Evolutionary conservation across 2,888 invertebrate species (phyloP), one percentile per base, ranked within the genome.

Genomic region (Agrochola litura): DNA sequence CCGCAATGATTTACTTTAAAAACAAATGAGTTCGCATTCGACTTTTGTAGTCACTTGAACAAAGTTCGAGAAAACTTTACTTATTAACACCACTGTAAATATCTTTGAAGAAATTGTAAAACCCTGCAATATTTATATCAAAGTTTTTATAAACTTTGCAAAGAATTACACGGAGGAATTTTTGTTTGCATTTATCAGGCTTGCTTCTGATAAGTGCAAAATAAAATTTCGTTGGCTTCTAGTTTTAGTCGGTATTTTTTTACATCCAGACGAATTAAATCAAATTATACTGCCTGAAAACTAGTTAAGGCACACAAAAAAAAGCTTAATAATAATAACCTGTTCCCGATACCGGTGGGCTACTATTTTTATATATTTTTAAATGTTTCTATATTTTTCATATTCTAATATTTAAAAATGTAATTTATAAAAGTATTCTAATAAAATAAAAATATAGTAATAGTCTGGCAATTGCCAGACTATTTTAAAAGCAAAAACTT

Each of bases 81-180:
- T 16, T 9, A 30, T 30, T 63, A 46, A 0, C 4, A 56, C n/a
- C 1, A 76, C 30, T 46, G 19, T 19, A 63, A 63, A 54, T 19
- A 19, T 58, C 1, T 49, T 37, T 56, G 19, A 46, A 54, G 9
- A 56, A 8, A 41, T 58, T 49, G 25, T 22, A 52, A 60, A 52
- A 43, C 22, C 46, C 22, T 49, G 25, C 10, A 46, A 69, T 56
- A 79, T 54, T 52, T 66, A 1, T 63, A 37, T 25, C 10, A 46
- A 79, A 54, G 63, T 64, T 64, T 46, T 71, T 30, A 56, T 52
- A 41, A 70, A 80, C 10, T 64, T 16, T n/a, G 30, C 63, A n/a
- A 71, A 64, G 9, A 52, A 46, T 52, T 43, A 22, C 14, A 30
- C 0, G 4, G 12, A 25, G 10, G 19, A 19, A n/a, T 12, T 68